Evolutionary conservation across 2,797 vertebrate genomes (phyloP).

Genomic region (Acridotheres tristis): DNA sequence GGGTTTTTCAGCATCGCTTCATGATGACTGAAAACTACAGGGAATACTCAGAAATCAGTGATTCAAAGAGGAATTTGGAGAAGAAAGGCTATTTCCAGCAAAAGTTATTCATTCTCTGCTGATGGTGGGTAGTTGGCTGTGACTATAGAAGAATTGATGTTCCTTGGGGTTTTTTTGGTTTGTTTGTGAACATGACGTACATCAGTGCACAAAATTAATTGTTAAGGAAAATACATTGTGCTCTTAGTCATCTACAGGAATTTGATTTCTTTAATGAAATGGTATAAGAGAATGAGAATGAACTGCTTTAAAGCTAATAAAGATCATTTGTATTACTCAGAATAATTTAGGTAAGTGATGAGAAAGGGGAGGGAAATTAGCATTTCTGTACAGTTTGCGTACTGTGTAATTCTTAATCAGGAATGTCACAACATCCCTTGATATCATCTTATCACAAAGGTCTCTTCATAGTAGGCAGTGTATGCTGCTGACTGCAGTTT

Average conservation of each 20-base stretch:
- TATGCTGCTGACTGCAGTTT: constrained; percentile 2
- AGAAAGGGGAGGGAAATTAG: constrained; percentile 28
- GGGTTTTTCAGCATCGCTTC: constrained; percentile 32
- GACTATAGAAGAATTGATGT: neutral
- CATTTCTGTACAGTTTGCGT: constrained; percentile 49
- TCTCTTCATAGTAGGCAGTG: neutral
- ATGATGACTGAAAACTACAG: constrained; percentile 35
- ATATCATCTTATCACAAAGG: constrained; percentile 36
- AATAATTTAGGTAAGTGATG: constrained; percentile 47
- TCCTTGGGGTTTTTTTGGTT: neutral
- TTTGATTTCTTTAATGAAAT: neutral
- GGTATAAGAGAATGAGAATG: neutral
- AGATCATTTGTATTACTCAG: constrained; percentile 15
- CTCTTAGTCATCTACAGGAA: neutral
- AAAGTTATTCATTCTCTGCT: constrained; percentile 9
- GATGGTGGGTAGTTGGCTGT: neutral
- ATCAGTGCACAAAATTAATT: neutral
- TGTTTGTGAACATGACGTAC: neutral
- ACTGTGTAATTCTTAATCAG: constrained; percentile 48
- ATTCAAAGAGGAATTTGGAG: constrained; percentile 35
- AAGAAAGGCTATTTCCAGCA: constrained; percentile 15
- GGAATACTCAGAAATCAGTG: constrained; percentile 33
- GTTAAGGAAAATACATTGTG: neutral
- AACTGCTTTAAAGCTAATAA: constrained; percentile 22
- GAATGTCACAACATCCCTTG: constrained; percentile 49